Evolutionary conservation across 1,140 invertebrate species (phyloP), one percentile per base, ranked within the genome.

Genomic region (Eupristina koningsbergeri): DNA sequence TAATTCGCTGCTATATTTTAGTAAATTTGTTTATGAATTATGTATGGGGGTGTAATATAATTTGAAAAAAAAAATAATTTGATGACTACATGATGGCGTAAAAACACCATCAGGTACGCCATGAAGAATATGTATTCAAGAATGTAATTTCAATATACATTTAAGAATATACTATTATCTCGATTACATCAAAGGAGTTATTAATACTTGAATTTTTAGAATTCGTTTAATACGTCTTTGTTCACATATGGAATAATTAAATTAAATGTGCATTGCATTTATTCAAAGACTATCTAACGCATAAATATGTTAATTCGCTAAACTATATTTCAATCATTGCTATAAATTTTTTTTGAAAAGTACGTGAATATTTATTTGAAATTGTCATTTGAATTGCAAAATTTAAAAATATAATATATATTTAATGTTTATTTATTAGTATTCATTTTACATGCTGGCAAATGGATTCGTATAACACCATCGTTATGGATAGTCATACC

Each of bases 101-200:
- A n/a, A n/a, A n/a, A n/a, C n/a, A n/a, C 78, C 73, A 73, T 83
- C 78, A 73, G 75, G 81, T 29, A 78, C n/a, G 47, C 47, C 34
- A 19, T 47, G 34, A 45, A 61, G 71, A 69, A 75, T 75, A 75
- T 75, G 53, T 75, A 75, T 75, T 36, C 73, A 34, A 50, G 45
- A 73, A 47, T 45, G 53, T 75, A 75, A 50, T 67, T 39, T 53
- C 64, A 61, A 81, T 81, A 45, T 45, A 81, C 74, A 81, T 81
- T 83, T 63, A 77, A 77, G 53, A 83, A 63, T 29, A 61, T 47
- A 69, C 61, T 64, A 76, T 82, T 78, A 78, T 71, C 63, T 69
- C 81, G 63, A 78, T 83, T 71, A 45, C 64, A 83, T 83, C 74
- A 83, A 83, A 83, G 50, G 17, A 47, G 50, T 64, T 71, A 78